phyloP scores from a whole-genome alignment of 2,113 vertebrate genomes.

The Xiphias gladius region DNA sequence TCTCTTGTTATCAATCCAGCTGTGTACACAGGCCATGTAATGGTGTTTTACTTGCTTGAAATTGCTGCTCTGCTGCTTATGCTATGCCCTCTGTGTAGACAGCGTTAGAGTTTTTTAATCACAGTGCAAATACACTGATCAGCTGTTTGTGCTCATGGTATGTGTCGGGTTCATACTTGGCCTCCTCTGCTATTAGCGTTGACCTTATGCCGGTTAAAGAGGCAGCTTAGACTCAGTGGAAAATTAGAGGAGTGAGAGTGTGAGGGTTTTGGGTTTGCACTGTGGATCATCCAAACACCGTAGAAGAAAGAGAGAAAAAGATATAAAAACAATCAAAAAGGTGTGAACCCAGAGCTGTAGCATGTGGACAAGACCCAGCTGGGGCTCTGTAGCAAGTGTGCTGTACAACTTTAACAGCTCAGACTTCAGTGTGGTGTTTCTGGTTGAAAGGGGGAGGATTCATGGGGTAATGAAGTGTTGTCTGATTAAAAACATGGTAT shows the following conservation, averaged over 20 bases:
- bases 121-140: background rate
- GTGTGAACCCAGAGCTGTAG: background rate
- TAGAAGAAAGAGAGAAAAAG: background rate
- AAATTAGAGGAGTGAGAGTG: conserved; percentile 6
- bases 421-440: background rate
- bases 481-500: background rate
- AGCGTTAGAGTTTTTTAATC: background rate
- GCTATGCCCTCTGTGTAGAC: too few relatives aligned
- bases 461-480: background rate
- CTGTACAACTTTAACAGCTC: background rate
- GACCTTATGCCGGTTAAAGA: conserved; percentile 1
- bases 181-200: background rate
- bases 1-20: too few relatives aligned
- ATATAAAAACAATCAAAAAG: background rate
- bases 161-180: background rate
- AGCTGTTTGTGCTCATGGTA: background rate
- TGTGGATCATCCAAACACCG: background rate
- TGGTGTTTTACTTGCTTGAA: too few relatives aligned
- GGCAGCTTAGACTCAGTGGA: background rate
- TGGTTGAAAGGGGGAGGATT: background rate
- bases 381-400: background rate
- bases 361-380: conserved; percentile 7
- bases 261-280: background rate
- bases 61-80: too few relatives aligned
- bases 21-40: too few relatives aligned